These are phyloP conservation scores for Holothuria glaberrima DNA, from an alignment of 35 echinoderm and acorn worm genomes.

Conservation along the genomic window DNA sequence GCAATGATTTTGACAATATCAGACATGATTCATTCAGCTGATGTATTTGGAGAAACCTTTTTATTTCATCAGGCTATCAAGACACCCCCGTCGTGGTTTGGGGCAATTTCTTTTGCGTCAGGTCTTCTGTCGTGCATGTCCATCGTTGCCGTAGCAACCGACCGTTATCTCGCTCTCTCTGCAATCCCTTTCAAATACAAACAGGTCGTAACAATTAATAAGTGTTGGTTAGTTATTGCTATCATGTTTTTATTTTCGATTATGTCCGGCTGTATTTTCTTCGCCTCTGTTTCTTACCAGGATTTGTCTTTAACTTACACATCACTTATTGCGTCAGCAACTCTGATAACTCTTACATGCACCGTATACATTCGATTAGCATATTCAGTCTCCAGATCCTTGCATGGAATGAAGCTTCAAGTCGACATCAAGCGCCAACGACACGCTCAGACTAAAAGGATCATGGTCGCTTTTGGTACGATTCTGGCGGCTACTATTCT, in stretches of 20 bases:
- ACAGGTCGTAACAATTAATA: background rate
- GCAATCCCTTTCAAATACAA: conserved; percentile 18
- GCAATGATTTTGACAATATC: background rate
- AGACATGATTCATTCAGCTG: background rate
- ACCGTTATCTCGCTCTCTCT: background rate
- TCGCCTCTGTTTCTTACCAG: too few species aligned
- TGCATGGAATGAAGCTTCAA: too few species aligned
- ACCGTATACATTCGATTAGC: background rate
- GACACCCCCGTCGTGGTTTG: background rate
- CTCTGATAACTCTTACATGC: too few species aligned
- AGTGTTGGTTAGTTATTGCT: background rate
- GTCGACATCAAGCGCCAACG: too few species aligned
- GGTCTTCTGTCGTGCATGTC: background rate
- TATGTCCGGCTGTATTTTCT: too few species aligned
- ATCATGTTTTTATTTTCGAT: background rate
- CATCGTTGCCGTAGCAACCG: background rate
- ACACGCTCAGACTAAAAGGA: too few species aligned
- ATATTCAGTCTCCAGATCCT: background rate
- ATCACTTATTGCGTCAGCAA: too few species aligned
- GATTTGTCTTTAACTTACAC: too few species aligned
- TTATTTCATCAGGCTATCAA: background rate
- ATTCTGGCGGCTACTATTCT: too few species aligned
- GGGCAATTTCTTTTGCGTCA: background rate
- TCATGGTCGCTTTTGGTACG: too few species aligned
- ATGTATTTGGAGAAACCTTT: background rate